Conservation (phyloP, 2,113 vertebrate species). For the Sander lucioperca region DNA sequence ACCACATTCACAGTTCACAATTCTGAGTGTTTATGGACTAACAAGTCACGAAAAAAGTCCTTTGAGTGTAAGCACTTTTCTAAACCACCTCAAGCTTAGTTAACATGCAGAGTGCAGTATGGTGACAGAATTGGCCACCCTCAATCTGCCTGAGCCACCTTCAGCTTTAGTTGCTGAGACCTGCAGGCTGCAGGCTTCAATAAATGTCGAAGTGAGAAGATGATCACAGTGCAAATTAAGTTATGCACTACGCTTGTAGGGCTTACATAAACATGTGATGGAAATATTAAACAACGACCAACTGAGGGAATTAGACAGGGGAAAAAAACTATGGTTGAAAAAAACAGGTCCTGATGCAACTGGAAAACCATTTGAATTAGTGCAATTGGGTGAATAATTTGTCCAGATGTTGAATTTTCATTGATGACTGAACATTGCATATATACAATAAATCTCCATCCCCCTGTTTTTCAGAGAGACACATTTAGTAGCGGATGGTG, state of each 20-base stretch:
- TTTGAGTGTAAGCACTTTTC: constrained; percentile 62
- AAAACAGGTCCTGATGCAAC: constrained; percentile 37
- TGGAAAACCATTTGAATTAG: constrained; percentile 48
- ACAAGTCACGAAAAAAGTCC: constrained; percentile 50
- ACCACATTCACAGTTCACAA: constrained; percentile 9
- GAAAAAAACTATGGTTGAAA: constrained; percentile 8
- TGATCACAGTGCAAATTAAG: constrained; percentile 77
- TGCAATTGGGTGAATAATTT: constrained; percentile 59
- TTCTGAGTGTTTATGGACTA: constrained; percentile 56
- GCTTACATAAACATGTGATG: constrained; percentile 66
- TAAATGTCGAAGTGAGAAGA: constrained; percentile 68
- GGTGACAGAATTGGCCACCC: constrained; percentile 71
- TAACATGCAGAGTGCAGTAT: constrained; percentile 60
- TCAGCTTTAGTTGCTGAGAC: constrained; percentile 68
- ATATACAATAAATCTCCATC: constrained; percentile 51
- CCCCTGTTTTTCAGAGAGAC: constrained; percentile 15
- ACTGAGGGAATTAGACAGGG: constrained; percentile 10
- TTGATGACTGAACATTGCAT: constrained; percentile 56
- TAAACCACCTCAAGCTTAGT: constrained; percentile 61
- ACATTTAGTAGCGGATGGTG: constrained; percentile 21
- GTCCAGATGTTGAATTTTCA: constrained; percentile 66
- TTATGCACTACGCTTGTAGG: constrained; percentile 69
- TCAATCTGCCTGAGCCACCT: constrained; percentile 77
- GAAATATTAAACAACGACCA: constrained; percentile 70
- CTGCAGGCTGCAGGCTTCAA: constrained; percentile 73